Conservation (phyloP, 2,113 vertebrate species). For the Phalacrocorax aristotelis region DNA sequence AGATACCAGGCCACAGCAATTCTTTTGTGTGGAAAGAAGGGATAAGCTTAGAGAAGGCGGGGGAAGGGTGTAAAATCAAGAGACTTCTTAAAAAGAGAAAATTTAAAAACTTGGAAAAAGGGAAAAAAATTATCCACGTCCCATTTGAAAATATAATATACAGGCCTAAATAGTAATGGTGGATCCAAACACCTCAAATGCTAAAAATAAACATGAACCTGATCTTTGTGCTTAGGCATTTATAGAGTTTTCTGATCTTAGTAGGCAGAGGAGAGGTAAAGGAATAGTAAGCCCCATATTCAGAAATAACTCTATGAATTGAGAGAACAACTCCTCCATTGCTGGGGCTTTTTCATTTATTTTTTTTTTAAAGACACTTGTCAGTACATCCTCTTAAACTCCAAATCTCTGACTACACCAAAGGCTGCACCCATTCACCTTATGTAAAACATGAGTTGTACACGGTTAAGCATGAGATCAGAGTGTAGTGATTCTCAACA, state of each 20-base stretch:
- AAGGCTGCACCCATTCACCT: not conserved
- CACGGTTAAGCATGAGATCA: not conserved
- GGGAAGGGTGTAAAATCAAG: not conserved
- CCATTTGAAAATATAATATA: not conserved
- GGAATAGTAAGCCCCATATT: not conserved
- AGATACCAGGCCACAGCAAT: not conserved
- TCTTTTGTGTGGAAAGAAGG: not conserved
- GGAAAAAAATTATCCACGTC: not conserved
- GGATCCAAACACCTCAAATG: not conserved
- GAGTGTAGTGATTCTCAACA: not conserved
- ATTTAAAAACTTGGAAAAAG: not conserved
- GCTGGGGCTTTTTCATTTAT: accelerated
- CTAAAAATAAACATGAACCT: not conserved
- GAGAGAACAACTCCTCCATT: not conserved
- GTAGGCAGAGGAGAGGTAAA: not conserved
- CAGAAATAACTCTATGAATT: not conserved
- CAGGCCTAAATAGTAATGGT: not conserved
- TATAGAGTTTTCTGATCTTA: not conserved
- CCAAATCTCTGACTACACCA: not conserved
- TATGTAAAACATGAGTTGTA: accelerated
- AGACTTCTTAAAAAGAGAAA: not conserved
- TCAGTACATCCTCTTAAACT: not conserved
- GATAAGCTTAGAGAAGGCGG: not conserved
- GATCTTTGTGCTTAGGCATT: not conserved
- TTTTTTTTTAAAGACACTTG: not conserved